Percentiles rank a stretch among this genome's conserved stretches.
Conservation (phyloP, 2,113 vertebrate species). For the Aegithalos caudatus region DNA sequence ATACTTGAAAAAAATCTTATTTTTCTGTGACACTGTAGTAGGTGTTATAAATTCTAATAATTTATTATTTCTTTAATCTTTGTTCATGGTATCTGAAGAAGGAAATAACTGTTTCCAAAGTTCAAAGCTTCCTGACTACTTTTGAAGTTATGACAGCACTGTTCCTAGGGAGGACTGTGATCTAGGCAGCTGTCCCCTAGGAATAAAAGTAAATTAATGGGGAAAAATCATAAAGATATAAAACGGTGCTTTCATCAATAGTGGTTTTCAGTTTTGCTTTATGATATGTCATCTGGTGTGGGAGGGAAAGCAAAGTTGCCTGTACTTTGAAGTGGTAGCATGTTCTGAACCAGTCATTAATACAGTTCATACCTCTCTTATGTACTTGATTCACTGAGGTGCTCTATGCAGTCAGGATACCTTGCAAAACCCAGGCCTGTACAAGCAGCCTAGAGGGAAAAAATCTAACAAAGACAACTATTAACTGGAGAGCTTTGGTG, state of each 20-base stretch:
- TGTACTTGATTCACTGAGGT: background rate
- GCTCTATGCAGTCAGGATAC: background rate
- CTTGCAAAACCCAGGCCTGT: background rate
- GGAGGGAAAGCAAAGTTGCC: constrained; percentile 30
- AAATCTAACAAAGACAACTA: background rate
- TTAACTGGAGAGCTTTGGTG: background rate
- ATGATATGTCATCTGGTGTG: constrained; percentile 27
- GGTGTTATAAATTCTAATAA: background rate
- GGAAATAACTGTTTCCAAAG: constrained; percentile 38
- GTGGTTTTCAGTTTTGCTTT: constrained; percentile 37
- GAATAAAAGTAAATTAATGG: constrained; percentile 55
- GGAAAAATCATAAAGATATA: constrained; percentile 3
- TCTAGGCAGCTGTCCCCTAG: constrained; percentile 28
- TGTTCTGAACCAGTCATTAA: constrained; percentile 23
- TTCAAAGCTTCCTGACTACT: constrained; percentile 61
- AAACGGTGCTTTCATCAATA: constrained; percentile 29
- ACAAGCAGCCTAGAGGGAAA: background rate
- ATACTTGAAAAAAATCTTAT: background rate
- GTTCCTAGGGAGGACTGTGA: background rate
- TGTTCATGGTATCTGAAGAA: background rate
- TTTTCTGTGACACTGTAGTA: background rate
- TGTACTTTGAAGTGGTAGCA: constrained; percentile 30
- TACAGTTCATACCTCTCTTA: background rate
- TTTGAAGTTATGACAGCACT: constrained; percentile 52
- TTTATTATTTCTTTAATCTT: constrained; percentile 34